Base-by-base conservation (phyloP, 2,113 vertebrate species). In the Pseudopipra pipra region DNA sequence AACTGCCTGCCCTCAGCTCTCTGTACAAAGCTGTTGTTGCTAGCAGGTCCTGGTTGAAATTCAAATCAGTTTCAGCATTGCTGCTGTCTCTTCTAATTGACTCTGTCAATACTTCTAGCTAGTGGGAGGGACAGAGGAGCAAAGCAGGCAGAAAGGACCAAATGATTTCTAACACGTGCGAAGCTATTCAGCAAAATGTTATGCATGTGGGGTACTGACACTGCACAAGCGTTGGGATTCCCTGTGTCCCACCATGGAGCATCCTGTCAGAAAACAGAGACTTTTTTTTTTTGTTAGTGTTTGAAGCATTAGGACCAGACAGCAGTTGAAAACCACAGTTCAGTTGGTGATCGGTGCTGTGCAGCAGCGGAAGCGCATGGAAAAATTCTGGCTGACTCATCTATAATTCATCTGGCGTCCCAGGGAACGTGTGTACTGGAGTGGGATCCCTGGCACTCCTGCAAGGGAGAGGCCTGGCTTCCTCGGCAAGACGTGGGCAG, bases 371-470 rank as follows among this genome's bases (percentile, higher is more conserved):
- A 90, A 86, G 75, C 10, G 1, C 0, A 0, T 85, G 62, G 73
- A 78, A 88, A 77, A 76, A 94, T 85, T 78, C 52, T 55, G 92
- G 56, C 83, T 96, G 88, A 90, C 80, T 92, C 92, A 88, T 87
- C 65, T 58, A 59, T 76, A 89, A 92, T 71, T 93, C 79, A 92
- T 65, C 51, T 63, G 76, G 76, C 3, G 0, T 86, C 43, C 73
- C 3, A 7, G 54, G 79, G 76, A 95, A 92, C 0, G 3, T 39
- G 71, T 0, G 5, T 9, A 4, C 63, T 76, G 82, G 66, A 66
- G 79, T 0, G 0, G 56, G 62, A 92, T 71, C 54, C 52, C 70
- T 75, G 89, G 58, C 2, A 0, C 39, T 89, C 20, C 71, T 25
- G 43, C 17, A 5, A 72, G 37, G 27, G 47, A 77, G 22, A 62